A percentile compares a stretch with the other conserved stretches of the same genome.
phyloP scores from a whole-genome alignment of 2,797 vertebrate genomes.

The Todus mexicanus region DNA sequence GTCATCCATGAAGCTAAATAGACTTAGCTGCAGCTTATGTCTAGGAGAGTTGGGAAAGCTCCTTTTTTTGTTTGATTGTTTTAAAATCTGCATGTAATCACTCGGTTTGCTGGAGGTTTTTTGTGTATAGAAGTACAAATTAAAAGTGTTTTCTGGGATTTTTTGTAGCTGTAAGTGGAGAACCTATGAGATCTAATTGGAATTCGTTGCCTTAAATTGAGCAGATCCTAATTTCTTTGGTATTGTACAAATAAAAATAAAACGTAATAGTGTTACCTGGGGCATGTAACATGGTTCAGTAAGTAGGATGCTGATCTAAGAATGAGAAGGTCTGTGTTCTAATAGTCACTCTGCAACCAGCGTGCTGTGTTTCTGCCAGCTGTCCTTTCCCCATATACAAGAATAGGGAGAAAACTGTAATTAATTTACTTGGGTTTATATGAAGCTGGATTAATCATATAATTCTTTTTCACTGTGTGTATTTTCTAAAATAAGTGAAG shows the following conservation, averaged over 20 bases:
- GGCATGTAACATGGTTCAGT: background rate
- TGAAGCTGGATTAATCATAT: background rate
- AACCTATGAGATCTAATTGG: background rate
- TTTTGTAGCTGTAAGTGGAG: background rate
- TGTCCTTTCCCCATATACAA: background rate
- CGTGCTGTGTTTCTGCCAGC: background rate
- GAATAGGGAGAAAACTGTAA: background rate
- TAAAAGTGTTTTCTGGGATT: background rate
- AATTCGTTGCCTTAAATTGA: background rate
- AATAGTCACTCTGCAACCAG: background rate
- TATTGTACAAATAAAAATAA: background rate
- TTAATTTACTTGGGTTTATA: background rate
- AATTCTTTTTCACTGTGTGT: background rate
- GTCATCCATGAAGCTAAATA: conserved; percentile 6
- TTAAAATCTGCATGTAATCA: background rate
- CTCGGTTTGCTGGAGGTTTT: background rate
- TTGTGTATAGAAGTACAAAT: background rate
- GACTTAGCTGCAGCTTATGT: background rate
- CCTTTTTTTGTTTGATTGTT: background rate
- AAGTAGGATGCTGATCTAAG: background rate
- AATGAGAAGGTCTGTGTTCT: background rate
- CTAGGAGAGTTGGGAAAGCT: background rate
- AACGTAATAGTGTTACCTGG: background rate
- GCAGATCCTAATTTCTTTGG: background rate
- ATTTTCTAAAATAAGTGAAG: background rate